Percentiles rank a stretch among this genome's conserved stretches.
These are phyloP conservation scores for Riparia riparia DNA, from an alignment of 2,113 vertebrate genomes.

Conservation along the genomic window DNA sequence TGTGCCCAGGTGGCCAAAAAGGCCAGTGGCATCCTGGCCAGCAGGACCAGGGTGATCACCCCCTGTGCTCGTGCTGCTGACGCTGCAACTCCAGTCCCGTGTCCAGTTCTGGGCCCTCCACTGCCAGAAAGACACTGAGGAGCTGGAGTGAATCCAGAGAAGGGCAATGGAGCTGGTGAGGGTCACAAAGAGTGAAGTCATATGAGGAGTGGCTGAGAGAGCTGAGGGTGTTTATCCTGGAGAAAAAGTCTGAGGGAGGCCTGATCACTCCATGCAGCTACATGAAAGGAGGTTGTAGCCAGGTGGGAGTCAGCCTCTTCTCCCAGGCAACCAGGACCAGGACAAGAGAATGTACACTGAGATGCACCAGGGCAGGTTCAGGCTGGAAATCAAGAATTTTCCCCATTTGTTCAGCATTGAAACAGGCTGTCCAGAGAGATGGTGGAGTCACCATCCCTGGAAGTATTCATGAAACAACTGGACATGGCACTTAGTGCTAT, in stretches of 20 bases:
- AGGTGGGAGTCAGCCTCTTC: rapidly evolving
- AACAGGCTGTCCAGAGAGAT: neutral
- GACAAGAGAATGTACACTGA: neutral
- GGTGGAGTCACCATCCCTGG: neutral
- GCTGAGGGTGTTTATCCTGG: neutral
- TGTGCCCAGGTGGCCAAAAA: neutral
- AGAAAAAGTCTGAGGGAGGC: neutral
- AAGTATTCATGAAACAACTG: neutral
- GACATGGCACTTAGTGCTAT: neutral
- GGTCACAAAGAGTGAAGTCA: rapidly evolving
- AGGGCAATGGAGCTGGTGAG: neutral
- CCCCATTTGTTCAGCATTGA: neutral
- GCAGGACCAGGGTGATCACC: neutral
- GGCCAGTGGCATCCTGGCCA: neutral
- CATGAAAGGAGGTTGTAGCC: neutral
- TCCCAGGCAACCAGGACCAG: neutral
- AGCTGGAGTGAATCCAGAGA: neutral
- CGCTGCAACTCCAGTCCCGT: neutral
- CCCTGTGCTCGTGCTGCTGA: neutral
- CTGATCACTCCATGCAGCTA: neutral
- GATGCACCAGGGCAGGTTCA: neutral
- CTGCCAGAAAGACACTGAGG: neutral
- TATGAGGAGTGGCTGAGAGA: neutral
- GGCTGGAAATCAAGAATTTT: neutral
- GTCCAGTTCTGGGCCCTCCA: neutral